phyloP scores from a whole-genome alignment of 1,140 invertebrate species.

The Lepidotrigona ventralis region DNA sequence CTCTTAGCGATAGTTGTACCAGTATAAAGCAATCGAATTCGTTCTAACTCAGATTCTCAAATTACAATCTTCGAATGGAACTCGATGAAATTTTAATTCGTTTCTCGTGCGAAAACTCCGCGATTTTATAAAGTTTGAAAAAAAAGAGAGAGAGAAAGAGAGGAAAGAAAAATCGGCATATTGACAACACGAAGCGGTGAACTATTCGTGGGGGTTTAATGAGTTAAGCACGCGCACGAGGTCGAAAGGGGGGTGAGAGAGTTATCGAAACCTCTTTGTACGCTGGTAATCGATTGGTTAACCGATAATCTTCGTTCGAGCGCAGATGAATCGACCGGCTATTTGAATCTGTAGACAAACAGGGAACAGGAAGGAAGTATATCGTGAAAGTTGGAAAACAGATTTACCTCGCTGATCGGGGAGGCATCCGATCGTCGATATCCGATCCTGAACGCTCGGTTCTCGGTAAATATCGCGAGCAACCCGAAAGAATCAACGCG shows the following conservation, averaged over 20 bases:
- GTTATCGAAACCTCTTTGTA: background rate
- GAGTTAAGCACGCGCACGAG: background rate
- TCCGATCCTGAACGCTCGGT: background rate
- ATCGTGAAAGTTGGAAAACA: background rate
- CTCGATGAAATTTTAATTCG: no score
- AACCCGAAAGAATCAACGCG: background rate
- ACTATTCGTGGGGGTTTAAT: no score
- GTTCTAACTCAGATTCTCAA: no score
- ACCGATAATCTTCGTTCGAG: conserved; percentile 14
- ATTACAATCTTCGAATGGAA: no score
- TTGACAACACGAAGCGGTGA: no score
- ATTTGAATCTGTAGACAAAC: conserved; percentile 17
- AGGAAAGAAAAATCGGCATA: no score
- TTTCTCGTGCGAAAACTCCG: no score
- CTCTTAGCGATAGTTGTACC: no score
- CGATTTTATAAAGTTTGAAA: no score
- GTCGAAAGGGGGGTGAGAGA: no score
- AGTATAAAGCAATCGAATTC: no score
- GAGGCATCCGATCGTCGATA: background rate
- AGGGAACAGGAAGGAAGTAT: background rate
- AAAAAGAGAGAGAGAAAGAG: no score
- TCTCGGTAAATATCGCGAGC: conserved; percentile 5
- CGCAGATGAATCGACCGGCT: background rate
- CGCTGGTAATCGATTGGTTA: conserved; percentile 13
- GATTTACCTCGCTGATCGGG: background rate